Conservation (phyloP, 92 coral and sea anemone species). For the Porites rus region DNA sequence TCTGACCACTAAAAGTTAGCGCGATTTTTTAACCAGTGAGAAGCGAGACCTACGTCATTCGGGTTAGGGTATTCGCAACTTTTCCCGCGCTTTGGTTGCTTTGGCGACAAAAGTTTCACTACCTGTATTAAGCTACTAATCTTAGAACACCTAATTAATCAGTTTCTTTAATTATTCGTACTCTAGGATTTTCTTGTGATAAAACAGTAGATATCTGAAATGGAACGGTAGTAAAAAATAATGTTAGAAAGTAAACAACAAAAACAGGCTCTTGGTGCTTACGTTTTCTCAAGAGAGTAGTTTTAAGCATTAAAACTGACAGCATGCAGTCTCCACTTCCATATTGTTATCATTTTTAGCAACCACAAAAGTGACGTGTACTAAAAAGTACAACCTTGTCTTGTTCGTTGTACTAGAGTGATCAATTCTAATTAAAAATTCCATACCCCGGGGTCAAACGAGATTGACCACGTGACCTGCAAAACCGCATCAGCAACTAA, state of each 20-base stretch:
- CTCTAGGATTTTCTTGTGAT: conserved; percentile 96
- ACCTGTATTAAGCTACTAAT: not conserved
- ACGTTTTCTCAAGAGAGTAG: not conserved
- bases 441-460: too few relatives aligned
- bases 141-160: not conserved
- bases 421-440: too few relatives aligned
- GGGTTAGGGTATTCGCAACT: not conserved
- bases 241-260: not conserved
- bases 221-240: conserved; percentile 3
- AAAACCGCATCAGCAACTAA: too few relatives aligned
- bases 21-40: not conserved
- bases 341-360: too few relatives aligned
- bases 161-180: conserved; percentile 65
- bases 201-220: conserved; percentile 92
- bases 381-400: too few relatives aligned
- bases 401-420: too few relatives aligned
- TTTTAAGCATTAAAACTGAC: too few relatives aligned
- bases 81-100: not conserved
- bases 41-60: not conserved
- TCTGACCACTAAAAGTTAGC: not conserved
- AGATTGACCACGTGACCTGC: too few relatives aligned
- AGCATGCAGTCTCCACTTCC: too few relatives aligned
- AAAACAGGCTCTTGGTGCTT: not conserved
- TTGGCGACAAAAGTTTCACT: not conserved
- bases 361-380: too few relatives aligned